Conservation (phyloP, 2,113 vertebrate species). For the Fukomys damarensis region DNA sequence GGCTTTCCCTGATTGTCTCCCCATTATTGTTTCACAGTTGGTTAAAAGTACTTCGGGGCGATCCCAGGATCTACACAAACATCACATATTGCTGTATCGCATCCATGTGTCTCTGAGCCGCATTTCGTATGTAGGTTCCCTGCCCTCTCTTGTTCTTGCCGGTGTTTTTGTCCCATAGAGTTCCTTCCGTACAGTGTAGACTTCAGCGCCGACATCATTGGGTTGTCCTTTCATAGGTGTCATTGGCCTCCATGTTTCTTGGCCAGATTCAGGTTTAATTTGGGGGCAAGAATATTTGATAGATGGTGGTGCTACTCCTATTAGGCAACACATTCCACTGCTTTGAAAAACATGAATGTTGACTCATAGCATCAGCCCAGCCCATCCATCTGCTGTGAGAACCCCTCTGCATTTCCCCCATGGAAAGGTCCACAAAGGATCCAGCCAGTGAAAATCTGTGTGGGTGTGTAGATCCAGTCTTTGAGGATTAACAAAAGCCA, state of each 20-base stretch:
- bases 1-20: neutral
- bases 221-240: neutral
- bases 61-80: neutral
- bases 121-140: neutral
- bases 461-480: neutral
- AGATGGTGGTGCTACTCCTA: neutral
- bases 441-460: no score
- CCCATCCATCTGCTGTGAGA: accelerated
- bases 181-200: neutral
- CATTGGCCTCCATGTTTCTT: neutral
- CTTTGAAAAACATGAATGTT: neutral
- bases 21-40: neutral
- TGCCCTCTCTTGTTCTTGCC: neutral
- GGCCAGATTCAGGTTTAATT: neutral
- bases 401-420: no score
- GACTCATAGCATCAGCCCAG: neutral
- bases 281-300: neutral
- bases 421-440: no score
- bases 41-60: neutral
- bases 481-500: neutral
- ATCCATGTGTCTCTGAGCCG: neutral
- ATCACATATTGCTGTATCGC: neutral
- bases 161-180: neutral
- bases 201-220: neutral
- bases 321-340: neutral